Conservation (phyloP, 2,797 vertebrate genomes). For the Rhadinocentrus ornatus region DNA sequence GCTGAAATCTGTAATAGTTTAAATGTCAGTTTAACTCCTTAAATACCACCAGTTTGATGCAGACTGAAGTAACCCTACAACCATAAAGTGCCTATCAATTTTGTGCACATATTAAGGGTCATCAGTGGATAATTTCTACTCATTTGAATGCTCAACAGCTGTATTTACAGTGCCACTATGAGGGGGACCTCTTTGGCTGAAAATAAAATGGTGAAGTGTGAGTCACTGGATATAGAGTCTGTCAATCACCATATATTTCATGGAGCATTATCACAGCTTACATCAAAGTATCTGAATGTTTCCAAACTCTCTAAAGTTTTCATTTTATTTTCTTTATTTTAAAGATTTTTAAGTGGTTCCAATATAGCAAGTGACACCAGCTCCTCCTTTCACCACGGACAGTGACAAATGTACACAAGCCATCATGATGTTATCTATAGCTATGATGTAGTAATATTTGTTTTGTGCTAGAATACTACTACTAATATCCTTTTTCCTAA, state of each 20-base stretch:
- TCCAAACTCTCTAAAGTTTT: neutral
- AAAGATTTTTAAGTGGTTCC: too few relatives aligned
- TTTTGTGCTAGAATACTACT: too few relatives aligned
- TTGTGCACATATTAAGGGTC: neutral
- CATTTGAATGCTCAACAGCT: too few relatives aligned
- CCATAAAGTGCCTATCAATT: neutral
- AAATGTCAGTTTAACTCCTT: constrained; percentile 3
- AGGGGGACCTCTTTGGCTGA: neutral
- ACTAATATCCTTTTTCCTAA: too few relatives aligned
- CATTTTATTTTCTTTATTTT: too few relatives aligned
- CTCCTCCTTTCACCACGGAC: too few relatives aligned
- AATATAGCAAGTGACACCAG: too few relatives aligned
- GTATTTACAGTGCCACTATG: too few relatives aligned
- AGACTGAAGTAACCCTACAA: neutral
- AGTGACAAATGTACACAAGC: too few relatives aligned
- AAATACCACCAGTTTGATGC: neutral
- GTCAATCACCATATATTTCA: neutral
- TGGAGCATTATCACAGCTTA: neutral
- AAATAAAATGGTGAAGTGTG: neutral
- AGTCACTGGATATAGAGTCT: neutral
- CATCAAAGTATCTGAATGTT: neutral
- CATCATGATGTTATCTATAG: too few relatives aligned
- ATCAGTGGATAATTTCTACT: too few relatives aligned
- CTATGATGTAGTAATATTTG: too few relatives aligned
- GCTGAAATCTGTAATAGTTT: constrained; percentile 1